Evolutionary conservation across 2,888 invertebrate genomes (phyloP), one percentile per base, ranked within the genome.

Genomic region (Andrena praecox): DNA sequence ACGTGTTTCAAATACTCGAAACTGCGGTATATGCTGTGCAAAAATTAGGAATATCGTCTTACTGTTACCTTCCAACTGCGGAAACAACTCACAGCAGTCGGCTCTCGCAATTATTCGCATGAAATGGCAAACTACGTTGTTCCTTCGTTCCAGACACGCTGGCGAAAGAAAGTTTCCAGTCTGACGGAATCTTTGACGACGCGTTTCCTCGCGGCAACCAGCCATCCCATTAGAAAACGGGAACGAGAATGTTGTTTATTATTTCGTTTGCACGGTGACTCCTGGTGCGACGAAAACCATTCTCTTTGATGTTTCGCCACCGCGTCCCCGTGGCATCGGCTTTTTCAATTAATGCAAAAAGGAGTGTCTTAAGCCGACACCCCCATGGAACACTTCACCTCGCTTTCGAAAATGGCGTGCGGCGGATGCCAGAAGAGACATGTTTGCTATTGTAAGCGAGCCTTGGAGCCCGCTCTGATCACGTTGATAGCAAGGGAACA

Each of bases 311-410:
- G 90, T 89, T 56, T 27, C 56, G 63, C 78, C 79, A 70, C 85
- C 83, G 80, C 78, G 78, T 74, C 87, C 56, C 86, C 87, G 87
- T 74, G 80, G 86, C 89, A 83, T 90, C 88, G 86, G 83, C 88
- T 89, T 91, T 91, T 90, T 91, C 88, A 92, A 92, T 91, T 90
- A 90, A 90, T 85, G 85, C 86, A 80, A 90, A 89, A 87, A 88
- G 89, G 87, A 89, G 88, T 87, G 77, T 87, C 87, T 87, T 89
- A 76, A 71, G 78, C 74, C 82, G 76, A 77, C 80, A 73, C 24
- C 85, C 78, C 81, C 77, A 74, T 76, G 77, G 69, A 85, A 71
- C 84, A 80, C 81, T 86, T 80, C 79, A 79, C 63, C 69, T 77
- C 74, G 71, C 84, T 84, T 79, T 80, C 82, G 67, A 89, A 88